These are phyloP conservation scores for Oeneis ivallda DNA, from an alignment of 2,888 invertebrate genomes.

Conservation along the genomic window DNA sequence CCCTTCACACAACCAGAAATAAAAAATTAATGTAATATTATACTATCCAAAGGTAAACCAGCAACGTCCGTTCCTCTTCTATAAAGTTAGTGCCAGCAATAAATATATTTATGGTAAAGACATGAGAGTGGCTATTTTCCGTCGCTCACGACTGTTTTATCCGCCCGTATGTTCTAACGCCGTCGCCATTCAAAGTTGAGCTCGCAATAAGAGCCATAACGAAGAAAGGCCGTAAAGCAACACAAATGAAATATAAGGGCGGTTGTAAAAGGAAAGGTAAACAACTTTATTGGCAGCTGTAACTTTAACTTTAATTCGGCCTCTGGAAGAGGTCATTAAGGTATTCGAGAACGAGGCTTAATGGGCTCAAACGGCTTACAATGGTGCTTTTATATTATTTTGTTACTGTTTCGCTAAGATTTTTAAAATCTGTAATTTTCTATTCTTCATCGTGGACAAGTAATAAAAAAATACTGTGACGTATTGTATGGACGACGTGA, in stretches of 20 bases:
- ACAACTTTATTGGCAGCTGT: constrained; percentile 51
- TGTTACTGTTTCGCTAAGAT: constrained; percentile 11
- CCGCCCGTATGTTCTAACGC: constrained; percentile 13
- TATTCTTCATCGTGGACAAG: background rate
- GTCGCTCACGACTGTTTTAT: background rate
- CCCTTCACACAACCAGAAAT: too few relatives aligned
- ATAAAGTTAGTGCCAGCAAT: too few relatives aligned
- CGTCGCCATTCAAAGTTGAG: constrained; percentile 19
- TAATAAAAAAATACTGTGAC: too few relatives aligned
- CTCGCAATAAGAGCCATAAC: constrained; percentile 34
- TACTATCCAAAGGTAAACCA: too few relatives aligned
- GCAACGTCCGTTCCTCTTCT: too few relatives aligned
- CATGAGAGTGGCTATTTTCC: too few relatives aligned
- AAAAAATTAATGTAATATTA: too few relatives aligned
- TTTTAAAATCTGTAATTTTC: background rate
- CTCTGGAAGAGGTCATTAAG: constrained; percentile 23
- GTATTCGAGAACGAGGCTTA: constrained; percentile 1
- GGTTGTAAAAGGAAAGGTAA: constrained; percentile 47
- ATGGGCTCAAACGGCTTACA: background rate
- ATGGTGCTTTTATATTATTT: constrained; percentile 11
- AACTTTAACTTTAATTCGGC: constrained; percentile 45
- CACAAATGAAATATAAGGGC: constrained; percentile 47
- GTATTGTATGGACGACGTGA: too few relatives aligned
- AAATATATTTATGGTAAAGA: too few relatives aligned
- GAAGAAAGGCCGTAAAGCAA: constrained; percentile 49